A percentile compares a stretch with the other conserved stretches of the same genome.
phyloP scores from a whole-genome alignment of 1,140 invertebrate genomes.

The Chymomyza costata region DNA sequence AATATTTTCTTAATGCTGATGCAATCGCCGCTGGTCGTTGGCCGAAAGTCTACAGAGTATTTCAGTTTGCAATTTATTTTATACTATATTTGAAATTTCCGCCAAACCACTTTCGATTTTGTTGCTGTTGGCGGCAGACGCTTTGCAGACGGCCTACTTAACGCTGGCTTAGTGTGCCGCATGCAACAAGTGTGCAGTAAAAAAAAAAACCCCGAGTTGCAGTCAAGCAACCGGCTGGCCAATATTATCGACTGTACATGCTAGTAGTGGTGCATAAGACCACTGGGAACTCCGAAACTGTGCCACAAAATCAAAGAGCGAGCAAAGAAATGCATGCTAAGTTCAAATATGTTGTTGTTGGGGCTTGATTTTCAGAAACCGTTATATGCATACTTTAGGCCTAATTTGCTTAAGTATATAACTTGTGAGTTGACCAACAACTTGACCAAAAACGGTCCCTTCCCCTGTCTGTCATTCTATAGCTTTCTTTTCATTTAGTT shows the following conservation, averaged over 20 bases:
- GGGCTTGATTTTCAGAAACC: slow-evolving; percentile 40
- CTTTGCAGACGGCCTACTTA: slow-evolving; percentile 13
- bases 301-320: slow-evolving; percentile 12
- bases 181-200: slow-evolving; percentile 44
- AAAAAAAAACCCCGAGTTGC: slow-evolving; percentile 14
- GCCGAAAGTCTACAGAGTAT: slow-evolving; percentile 45
- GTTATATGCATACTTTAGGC: slow-evolving; percentile 52
- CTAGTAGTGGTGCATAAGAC: too few relatives aligned
- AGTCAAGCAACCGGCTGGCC: neutral
- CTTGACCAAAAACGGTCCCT: slow-evolving; percentile 14
- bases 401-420: slow-evolving; percentile 50
- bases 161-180: slow-evolving; percentile 35
- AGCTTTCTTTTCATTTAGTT: slow-evolving; percentile 40
- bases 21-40: slow-evolving; percentile 39
- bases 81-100: slow-evolving; percentile 22
- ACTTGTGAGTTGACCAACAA: slow-evolving; percentile 15
- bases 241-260: slow-evolving; percentile 4
- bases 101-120: slow-evolving; percentile 67
- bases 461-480: neutral
- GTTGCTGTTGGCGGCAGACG: slow-evolving; percentile 20
- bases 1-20: slow-evolving; percentile 39
- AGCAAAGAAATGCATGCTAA: slow-evolving; percentile 4
- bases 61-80: slow-evolving; percentile 14
- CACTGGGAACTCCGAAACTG: too few relatives aligned
- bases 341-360: neutral